phyloP scores from a whole-genome alignment of 2,797 vertebrate species.

The Botia kubotai region DNA sequence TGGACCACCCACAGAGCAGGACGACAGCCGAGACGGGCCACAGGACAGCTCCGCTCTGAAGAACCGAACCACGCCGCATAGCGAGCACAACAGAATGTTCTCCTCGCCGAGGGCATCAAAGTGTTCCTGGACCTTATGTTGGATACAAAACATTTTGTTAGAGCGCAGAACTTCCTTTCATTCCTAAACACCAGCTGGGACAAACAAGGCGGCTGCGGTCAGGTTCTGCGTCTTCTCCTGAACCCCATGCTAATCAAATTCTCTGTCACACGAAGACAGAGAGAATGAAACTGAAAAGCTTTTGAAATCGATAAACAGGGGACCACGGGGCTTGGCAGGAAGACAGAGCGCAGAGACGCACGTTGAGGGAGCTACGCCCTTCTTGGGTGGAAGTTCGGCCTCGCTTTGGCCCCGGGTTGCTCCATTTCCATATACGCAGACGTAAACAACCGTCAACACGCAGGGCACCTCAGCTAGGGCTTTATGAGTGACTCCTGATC shows the following conservation, averaged over 20 bases:
- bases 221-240: constrained; percentile 35
- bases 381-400: constrained; percentile 48
- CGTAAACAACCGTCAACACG: constrained; percentile 25
- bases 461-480: constrained; percentile 42
- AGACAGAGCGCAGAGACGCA: constrained; percentile 48
- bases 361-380: constrained; percentile 49
- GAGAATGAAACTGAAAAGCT: constrained; percentile 30
- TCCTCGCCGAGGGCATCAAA: constrained; percentile 43
- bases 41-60: constrained; percentile 18
- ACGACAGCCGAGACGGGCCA: constrained; percentile 42
- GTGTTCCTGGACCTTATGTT: constrained; percentile 34
- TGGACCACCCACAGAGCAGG: constrained; percentile 25
- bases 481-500: constrained; percentile 63
- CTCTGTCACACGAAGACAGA: constrained; percentile 21
- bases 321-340: constrained; percentile 51
- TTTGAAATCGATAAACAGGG: constrained; percentile 50
- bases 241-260: constrained; percentile 48
- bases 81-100: constrained; percentile 22
- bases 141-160: constrained; percentile 46
- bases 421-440: constrained; percentile 47
- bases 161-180: constrained; percentile 48
- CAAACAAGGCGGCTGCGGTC: constrained; percentile 47
- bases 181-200: constrained; percentile 41
- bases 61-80: constrained; percentile 15
- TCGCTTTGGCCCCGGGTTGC: constrained; percentile 49